A percentile compares a stretch with the other conserved stretches of the same genome.
These are phyloP conservation scores for Eucidaris tribuloides DNA, from an alignment of 35 echinoderm and acorn worm genomes.

Conservation along the genomic window DNA sequence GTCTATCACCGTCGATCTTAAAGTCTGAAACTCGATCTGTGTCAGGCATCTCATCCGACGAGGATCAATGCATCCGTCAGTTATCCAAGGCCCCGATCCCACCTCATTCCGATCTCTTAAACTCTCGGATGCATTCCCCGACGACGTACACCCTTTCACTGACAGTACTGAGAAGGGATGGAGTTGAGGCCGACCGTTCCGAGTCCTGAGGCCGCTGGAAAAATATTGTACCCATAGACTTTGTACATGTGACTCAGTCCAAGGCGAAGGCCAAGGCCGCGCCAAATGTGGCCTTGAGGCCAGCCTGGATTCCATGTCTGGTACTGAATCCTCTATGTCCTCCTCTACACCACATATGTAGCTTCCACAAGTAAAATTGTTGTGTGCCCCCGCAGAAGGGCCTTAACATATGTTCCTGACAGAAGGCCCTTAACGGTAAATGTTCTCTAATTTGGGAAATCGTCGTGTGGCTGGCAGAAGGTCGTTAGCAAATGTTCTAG, in stretches of 20 bases:
- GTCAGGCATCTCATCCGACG: constrained; percentile 8
- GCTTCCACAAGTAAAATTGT: too few relatives aligned
- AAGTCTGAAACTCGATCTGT: background rate
- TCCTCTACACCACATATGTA: background rate
- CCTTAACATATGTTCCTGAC: too few relatives aligned
- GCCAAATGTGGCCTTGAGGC: too few relatives aligned
- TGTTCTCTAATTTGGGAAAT: too few relatives aligned
- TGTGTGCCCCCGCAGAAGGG: too few relatives aligned
- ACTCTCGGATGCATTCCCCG: too few relatives aligned
- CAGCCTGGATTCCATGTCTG: too few relatives aligned
- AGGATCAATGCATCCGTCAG: constrained; percentile 16
- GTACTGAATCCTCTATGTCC: background rate
- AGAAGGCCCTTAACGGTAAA: too few relatives aligned
- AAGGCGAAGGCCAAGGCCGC: too few relatives aligned
- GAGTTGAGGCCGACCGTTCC: background rate
- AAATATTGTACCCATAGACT: background rate
- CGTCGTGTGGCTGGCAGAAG: too few relatives aligned
- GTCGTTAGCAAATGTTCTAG: too few relatives aligned
- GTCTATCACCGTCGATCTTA: constrained; percentile 12
- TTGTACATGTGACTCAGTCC: background rate
- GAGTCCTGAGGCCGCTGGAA: background rate
- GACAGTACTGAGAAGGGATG: background rate
- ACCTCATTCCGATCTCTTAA: background rate
- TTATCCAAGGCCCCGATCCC: too few relatives aligned
- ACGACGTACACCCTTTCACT: background rate